These are phyloP conservation scores for Trichechus manatus DNA, from an alignment of 2,113 vertebrate genomes.

Conservation along the genomic window DNA sequence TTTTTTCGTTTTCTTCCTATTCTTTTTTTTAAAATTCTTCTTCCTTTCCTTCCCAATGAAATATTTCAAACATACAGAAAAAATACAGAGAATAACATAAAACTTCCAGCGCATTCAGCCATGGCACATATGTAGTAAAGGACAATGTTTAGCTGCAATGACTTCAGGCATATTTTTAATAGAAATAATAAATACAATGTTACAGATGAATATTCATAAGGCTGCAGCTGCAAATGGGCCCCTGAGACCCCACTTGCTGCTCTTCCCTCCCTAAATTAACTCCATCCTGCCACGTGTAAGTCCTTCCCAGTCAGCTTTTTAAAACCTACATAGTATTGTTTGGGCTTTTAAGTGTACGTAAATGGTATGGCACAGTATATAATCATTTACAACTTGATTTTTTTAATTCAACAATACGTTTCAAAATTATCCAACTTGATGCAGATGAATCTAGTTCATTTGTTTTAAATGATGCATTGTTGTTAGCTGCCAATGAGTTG, in stretches of 20 bases:
- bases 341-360: neutral
- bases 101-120: neutral
- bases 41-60: neutral
- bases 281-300: neutral
- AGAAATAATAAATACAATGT: neutral
- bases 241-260: neutral
- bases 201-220: neutral
- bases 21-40: neutral
- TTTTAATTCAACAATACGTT: neutral
- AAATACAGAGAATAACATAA: neutral
- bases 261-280: neutral
- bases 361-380: neutral
- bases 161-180: conserved; percentile 4
- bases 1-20: neutral
- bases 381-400: neutral
- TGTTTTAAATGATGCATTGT: neutral
- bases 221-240: neutral
- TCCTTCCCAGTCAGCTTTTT: neutral
- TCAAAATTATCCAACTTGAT: neutral
- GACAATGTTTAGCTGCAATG: neutral
- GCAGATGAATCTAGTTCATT: neutral
- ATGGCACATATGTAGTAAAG: neutral
- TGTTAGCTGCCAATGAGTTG: neutral
- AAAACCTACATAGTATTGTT: neutral
- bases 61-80: neutral